phyloP scores from a whole-genome alignment of 2,888 invertebrate species.

The Elgonia sp. region DNA sequence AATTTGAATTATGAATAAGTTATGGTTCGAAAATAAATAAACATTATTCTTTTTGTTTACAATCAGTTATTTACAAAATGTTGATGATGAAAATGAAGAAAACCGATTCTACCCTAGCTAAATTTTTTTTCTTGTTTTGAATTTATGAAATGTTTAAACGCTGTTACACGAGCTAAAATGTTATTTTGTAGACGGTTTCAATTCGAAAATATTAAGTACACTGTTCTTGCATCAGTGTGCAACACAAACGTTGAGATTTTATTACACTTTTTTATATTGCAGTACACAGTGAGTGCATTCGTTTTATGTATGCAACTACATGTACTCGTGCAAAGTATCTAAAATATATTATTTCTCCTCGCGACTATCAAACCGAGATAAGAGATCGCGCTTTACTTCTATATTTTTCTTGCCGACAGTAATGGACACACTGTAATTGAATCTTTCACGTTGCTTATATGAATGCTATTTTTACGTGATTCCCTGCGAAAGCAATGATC shows the following conservation, averaged over 20 bases:
- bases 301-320: constrained; percentile 45
- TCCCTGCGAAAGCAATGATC: background rate
- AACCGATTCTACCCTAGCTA: no score
- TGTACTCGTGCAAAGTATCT: constrained; percentile 40
- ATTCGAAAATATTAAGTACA: constrained; percentile 22
- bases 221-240: constrained; percentile 11
- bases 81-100: no score
- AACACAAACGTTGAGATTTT: constrained; percentile 19
- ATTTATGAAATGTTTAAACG: background rate
- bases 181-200: background rate
- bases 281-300: constrained; percentile 15
- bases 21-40: no score
- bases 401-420: constrained; percentile 48
- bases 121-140: no score
- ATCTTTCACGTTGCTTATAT: constrained; percentile 40
- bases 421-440: constrained; percentile 60
- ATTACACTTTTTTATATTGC: constrained; percentile 38
- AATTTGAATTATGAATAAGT: no score
- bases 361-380: constrained; percentile 56
- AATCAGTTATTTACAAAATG: no score
- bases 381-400: constrained; percentile 44
- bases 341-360: constrained; percentile 47
- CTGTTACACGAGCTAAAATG: background rate
- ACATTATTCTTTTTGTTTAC: no score
- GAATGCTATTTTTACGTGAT: constrained; percentile 47